A percentile compares a stretch with the other conserved stretches of the same genome.
phyloP scores from a whole-genome alignment of 1,140 invertebrate species.

The Plectrocnemia conspersa region DNA sequence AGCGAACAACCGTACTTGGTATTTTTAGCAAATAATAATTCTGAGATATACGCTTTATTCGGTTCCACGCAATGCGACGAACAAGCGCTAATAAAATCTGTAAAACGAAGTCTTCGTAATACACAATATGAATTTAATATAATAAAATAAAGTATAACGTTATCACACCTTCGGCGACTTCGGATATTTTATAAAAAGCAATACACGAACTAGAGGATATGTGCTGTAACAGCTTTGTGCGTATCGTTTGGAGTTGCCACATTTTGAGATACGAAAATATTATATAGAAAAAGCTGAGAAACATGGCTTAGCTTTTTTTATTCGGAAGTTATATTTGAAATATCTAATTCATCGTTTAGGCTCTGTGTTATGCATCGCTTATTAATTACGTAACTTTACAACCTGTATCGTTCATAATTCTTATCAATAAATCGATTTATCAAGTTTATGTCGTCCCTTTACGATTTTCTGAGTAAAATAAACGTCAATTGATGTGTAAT shows the following conservation, averaged over 20 bases:
- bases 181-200: conserved; percentile 31
- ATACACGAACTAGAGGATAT: conserved; percentile 31
- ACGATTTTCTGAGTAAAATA: no score
- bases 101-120: conserved; percentile 7
- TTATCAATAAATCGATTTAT: no score
- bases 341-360: no score
- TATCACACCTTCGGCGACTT: conserved; percentile 27
- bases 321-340: no score
- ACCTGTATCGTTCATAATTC: no score
- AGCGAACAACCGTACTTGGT: conserved; percentile 25
- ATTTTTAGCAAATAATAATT: conserved; percentile 24
- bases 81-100: conserved; percentile 29
- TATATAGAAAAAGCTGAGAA: conserved; percentile 32
- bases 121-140: not conserved
- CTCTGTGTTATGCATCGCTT: no score
- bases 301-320: conserved; percentile 25
- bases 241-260: conserved; percentile 31
- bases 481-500: no score
- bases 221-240: conserved; percentile 31
- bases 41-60: conserved; percentile 29
- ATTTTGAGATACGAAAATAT: conserved; percentile 32
- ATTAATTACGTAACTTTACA: no score
- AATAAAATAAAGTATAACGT: not conserved
- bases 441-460: no score
- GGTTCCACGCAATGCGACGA: conserved; percentile 27